Base-by-base conservation (phyloP, 2,113 vertebrate genomes). In the Numenius arquata region DNA sequence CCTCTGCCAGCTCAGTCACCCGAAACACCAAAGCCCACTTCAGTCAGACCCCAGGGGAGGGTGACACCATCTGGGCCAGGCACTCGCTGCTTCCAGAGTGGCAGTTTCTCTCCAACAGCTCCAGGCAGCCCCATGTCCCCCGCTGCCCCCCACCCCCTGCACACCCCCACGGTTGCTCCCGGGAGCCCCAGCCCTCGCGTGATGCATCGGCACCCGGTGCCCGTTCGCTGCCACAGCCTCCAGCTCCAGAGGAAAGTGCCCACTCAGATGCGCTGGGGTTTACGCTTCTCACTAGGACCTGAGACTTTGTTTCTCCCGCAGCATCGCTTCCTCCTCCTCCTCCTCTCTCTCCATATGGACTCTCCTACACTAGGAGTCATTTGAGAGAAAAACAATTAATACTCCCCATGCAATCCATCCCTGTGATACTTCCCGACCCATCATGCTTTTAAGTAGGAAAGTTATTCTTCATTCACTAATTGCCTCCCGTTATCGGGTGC, bases 391-490 rank as follows among this genome's bases (percentile, higher is more conserved):
- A 89, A 86, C 77, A 72, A 85, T 87, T 84, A 94, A 81, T 82
- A 1, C 80, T 81, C 83, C 53, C 43, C n/a, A 13, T 85, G 74
- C 59, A 6, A 48, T 26, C 71, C 88, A 3, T 5, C 71, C 93
- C 4, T 29, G 92, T 25, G 90, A 89, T 26, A 86, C 91, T 76
- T 82, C 96, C 92, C 38, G 18, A 36, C 23, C 89, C 83, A 10
- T 66, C 77, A 18, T 18, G 90, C 61, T 89, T 75, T 53, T 16
- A 23, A 68, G 80, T 4, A 75, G 92, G 72, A 40, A 89, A 91
- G 86, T 92, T 85, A 26, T 95, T 87, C 95, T 93, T 88, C 96
- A 97, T 96, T 96, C 96, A 96, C 95, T 96, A 97, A 97, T 93
- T 95, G 95, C 96, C 29, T 91, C 73, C 7, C 94, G 41, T 95